phyloP scores from a whole-genome alignment of 2,797 vertebrate genomes.

The Aulostomus chinensis region DNA sequence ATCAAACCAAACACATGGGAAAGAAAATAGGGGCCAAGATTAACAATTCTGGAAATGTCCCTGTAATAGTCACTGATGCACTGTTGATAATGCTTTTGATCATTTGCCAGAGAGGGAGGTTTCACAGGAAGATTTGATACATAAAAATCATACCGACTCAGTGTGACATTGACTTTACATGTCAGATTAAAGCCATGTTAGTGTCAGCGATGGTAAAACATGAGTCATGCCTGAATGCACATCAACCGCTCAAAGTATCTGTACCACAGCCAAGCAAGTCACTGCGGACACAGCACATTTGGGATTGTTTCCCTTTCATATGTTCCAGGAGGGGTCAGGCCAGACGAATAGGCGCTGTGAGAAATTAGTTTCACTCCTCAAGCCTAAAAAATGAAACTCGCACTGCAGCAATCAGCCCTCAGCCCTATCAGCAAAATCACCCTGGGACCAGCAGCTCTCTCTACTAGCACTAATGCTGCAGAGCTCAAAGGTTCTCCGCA shows the following conservation, averaged over 20 bases:
- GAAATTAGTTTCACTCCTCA: slow-evolving; percentile 64
- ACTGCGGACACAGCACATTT: slow-evolving; percentile 54
- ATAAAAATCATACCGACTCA: slow-evolving; percentile 17
- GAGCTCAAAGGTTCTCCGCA: slow-evolving; percentile 49
- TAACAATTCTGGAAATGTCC: no score
- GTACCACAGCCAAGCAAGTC: slow-evolving; percentile 32
- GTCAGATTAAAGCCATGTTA: slow-evolving; percentile 55
- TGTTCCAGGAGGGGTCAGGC: slow-evolving; percentile 44
- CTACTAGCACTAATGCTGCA: slow-evolving; percentile 52
- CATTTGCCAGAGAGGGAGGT: slow-evolving; percentile 36
- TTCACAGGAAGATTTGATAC: slow-evolving; percentile 24
- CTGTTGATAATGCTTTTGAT: slow-evolving; percentile 35
- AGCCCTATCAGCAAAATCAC: slow-evolving; percentile 64
- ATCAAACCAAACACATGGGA: no score
- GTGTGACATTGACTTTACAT: slow-evolving; percentile 51
- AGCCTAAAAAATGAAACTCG: slow-evolving; percentile 61
- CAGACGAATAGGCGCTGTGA: slow-evolving; percentile 45
- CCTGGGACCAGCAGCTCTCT: slow-evolving; percentile 49
- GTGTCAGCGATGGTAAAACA: slow-evolving; percentile 40
- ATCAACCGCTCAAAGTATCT: slow-evolving; percentile 23
- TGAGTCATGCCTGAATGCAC: slow-evolving; percentile 17
- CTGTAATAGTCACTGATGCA: slow-evolving; percentile 31
- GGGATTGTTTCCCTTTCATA: slow-evolving; percentile 57
- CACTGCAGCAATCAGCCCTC: slow-evolving; percentile 55
- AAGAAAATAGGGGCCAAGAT: no score